These are phyloP conservation scores for Drosophila pseudotakahashii DNA, from an alignment of 2,888 invertebrate genomes.

Conservation along the genomic window DNA sequence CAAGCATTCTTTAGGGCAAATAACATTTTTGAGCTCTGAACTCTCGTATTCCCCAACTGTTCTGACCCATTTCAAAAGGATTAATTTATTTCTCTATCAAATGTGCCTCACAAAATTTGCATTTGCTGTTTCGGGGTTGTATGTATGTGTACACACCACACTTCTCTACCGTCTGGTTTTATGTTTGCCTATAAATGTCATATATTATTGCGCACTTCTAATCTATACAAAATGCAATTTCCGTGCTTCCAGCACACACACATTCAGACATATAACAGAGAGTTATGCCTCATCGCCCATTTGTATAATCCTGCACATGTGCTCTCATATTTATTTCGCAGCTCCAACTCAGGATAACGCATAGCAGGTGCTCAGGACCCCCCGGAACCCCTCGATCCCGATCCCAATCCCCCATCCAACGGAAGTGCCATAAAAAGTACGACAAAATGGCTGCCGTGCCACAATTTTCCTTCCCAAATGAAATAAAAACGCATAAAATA, in stretches of 20 bases:
- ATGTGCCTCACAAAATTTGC: slow-evolving; percentile 12
- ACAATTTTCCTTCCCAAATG: slow-evolving; percentile 43
- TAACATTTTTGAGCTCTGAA: neutral
- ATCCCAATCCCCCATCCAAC: slow-evolving; percentile 2
- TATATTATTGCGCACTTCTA: slow-evolving; percentile 62
- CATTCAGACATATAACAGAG: slow-evolving; percentile 31
- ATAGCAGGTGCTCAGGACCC: slow-evolving; percentile 30
- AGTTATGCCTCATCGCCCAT: slow-evolving; percentile 49
- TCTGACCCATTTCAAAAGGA: slow-evolving; percentile 1
- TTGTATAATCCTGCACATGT: slow-evolving; percentile 69
- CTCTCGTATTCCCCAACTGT: neutral
- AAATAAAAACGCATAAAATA: slow-evolving; percentile 74
- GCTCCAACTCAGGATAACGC: slow-evolving; percentile 39
- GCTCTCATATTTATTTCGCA: slow-evolving; percentile 55
- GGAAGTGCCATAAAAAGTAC: slow-evolving; percentile 60
- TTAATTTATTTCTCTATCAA: slow-evolving; percentile 2
- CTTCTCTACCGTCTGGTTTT: slow-evolving; percentile 11
- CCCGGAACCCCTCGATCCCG: neutral
- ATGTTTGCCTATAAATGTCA: slow-evolving; percentile 69
- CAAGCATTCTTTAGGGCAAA: neutral
- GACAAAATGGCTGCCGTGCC: slow-evolving; percentile 55
- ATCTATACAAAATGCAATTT: slow-evolving; percentile 74
- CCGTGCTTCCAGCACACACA: slow-evolving; percentile 23
- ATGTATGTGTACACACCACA: neutral
- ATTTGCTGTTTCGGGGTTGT: neutral